Percentiles rank a stretch among this genome's conserved stretches.
These are phyloP conservation scores for Hypomesus transpacificus DNA, from an alignment of 2,113 vertebrate species.

Conservation along the genomic window DNA sequence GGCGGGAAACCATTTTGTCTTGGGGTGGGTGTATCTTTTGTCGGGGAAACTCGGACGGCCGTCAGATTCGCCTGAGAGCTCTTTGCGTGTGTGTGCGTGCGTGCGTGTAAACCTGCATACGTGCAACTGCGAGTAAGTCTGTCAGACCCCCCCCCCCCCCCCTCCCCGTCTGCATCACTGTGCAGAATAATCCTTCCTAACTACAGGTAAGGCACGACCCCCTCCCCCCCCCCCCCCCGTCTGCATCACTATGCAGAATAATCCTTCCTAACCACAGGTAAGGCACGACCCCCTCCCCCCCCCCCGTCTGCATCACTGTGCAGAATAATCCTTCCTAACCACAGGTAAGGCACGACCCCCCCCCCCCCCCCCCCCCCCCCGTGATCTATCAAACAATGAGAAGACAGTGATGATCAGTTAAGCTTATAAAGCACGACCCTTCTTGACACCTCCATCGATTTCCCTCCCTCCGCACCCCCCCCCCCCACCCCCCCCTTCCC, in stretches of 20 bases:
- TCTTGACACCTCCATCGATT: slow-evolving; percentile 20
- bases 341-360: background rate
- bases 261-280: background rate
- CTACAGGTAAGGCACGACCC: background rate
- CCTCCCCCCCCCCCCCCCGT: too few relatives aligned
- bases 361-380: too few relatives aligned
- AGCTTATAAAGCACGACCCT: background rate
- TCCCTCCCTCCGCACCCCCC: background rate
- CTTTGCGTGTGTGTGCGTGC: too few relatives aligned
- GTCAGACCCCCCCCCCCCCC: too few relatives aligned
- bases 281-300: too few relatives aligned
- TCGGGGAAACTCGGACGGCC: too few relatives aligned
- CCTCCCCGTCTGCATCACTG: too few relatives aligned
- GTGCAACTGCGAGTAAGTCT: too few relatives aligned
- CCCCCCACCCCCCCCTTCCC: background rate
- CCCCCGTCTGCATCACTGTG: too few relatives aligned
- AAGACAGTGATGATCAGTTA: background rate
- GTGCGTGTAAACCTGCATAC: too few relatives aligned
- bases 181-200: background rate
- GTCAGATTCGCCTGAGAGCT: too few relatives aligned
- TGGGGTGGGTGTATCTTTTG: background rate
- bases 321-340: background rate
- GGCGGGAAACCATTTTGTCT: background rate
- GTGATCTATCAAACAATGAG: background rate
- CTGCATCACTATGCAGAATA: background rate